Percentiles rank a stretch among this genome's conserved stretches.
Evolutionary conservation across 2,888 invertebrate species (phyloP).

Genomic region (Crocallis elinguaria): DNA sequence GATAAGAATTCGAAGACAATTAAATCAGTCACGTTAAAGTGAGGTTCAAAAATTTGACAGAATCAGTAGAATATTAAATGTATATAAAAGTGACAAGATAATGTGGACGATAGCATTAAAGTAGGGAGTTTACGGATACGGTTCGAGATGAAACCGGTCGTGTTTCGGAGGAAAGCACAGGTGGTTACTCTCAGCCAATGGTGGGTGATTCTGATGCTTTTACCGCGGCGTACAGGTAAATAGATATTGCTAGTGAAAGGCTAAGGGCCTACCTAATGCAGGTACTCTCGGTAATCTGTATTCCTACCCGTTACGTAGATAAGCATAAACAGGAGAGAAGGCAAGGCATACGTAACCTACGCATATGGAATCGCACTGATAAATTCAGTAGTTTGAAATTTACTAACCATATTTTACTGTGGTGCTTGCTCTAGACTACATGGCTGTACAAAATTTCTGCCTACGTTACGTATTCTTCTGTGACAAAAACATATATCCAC

Average conservation of each 20-base stretch:
- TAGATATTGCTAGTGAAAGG: conserved; percentile 18
- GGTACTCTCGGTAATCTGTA: conserved; percentile 1
- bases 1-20: conserved; percentile 28
- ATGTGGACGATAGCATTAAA: conserved; percentile 31
- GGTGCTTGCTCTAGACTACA: too few relatives aligned
- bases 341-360: too few relatives aligned
- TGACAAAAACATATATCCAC: too few relatives aligned
- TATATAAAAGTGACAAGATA: conserved; percentile 38
- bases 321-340: background rate
- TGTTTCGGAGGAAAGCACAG: conserved; percentile 30
- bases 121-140: conserved; percentile 30
- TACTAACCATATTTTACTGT: too few relatives aligned
- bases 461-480: too few relatives aligned
- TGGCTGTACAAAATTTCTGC: too few relatives aligned
- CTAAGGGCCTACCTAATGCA: conserved; percentile 1
- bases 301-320: conserved; percentile 1
- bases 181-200: conserved; percentile 29
- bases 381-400: too few relatives aligned
- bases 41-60: conserved; percentile 26
- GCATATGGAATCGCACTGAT: too few relatives aligned
- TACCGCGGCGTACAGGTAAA: conserved; percentile 28
- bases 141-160: conserved; percentile 29
- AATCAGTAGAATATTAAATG: conserved; percentile 36
- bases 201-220: conserved; percentile 34
- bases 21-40: conserved; percentile 23